A percentile compares a stretch with the other conserved stretches of the same genome.
These are phyloP conservation scores for Chloroceryle amazona DNA, from an alignment of 2,797 vertebrate species.

Conservation along the genomic window DNA sequence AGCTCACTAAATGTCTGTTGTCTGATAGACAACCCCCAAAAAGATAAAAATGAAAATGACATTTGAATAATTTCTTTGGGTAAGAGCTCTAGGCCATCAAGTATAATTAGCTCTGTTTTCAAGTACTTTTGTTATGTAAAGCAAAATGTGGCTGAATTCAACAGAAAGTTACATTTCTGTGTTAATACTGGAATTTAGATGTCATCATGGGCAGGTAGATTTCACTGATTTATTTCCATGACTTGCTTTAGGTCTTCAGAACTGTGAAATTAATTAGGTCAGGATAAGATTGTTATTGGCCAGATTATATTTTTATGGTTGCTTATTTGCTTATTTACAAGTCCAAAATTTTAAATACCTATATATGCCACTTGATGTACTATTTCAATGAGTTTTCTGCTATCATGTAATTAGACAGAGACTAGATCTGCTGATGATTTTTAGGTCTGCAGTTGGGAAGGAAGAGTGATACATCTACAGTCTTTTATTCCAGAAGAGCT, in stretches of 20 bases:
- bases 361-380: neutral
- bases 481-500: constrained; percentile 6
- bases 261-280: neutral
- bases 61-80: constrained; percentile 19
- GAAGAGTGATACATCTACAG: neutral
- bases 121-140: neutral
- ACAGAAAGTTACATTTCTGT: neutral
- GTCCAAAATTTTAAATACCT: neutral
- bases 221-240: neutral
- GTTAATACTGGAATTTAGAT: neutral
- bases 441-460: neutral
- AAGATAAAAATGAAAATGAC: constrained; percentile 13
- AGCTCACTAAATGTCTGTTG: neutral
- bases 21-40: neutral
- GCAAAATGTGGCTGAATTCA: neutral
- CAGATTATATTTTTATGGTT: neutral
- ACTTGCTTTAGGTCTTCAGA: neutral
- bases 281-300: neutral
- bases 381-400: neutral
- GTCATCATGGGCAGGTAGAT: neutral
- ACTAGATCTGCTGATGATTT: neutral
- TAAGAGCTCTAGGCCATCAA: neutral
- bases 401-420: neutral
- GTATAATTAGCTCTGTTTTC: neutral
- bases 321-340: neutral